Conservation (phyloP, 1,140 invertebrate genomes). For the Nephila pilipes region DNA sequence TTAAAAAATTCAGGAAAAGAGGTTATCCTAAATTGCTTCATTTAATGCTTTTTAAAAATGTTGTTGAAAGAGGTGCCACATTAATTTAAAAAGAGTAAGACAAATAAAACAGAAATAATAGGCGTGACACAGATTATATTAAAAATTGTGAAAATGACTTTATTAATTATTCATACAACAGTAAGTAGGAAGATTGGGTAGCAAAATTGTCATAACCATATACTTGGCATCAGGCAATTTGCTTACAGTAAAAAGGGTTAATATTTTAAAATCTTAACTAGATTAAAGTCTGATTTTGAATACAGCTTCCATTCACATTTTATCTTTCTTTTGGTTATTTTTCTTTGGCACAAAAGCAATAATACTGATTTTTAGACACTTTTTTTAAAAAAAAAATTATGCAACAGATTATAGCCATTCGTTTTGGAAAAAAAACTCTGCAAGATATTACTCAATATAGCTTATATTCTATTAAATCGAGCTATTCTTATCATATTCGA, state of each 20-base stretch:
- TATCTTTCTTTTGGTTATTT: background rate
- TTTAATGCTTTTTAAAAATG: too few species aligned
- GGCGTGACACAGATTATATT: background rate
- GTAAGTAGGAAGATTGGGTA: conserved; percentile 65
- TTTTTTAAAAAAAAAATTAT: background rate
- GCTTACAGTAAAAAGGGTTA: conserved; percentile 55
- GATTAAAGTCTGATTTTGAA: conserved; percentile 35
- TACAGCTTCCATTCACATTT: background rate
- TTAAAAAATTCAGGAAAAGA: too few species aligned
- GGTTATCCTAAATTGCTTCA: too few species aligned
- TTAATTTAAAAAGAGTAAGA: background rate
- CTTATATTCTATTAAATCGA: too few species aligned
- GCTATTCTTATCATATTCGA: too few species aligned
- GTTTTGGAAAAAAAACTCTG: too few species aligned
- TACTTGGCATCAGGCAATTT: background rate
- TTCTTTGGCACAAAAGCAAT: conserved; percentile 20
- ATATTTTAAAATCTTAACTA: conserved; percentile 47
- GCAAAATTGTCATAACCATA: conserved; percentile 3
- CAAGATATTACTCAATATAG: too few species aligned
- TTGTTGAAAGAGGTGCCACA: too few species aligned
- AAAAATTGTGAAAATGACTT: conserved; percentile 68
- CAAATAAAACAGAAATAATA: background rate
- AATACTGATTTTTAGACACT: background rate
- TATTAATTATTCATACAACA: conserved; percentile 66
- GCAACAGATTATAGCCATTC: too few species aligned